phyloP scores from a whole-genome alignment of 2,113 vertebrate genomes.

The Rutilus rutilus region DNA sequence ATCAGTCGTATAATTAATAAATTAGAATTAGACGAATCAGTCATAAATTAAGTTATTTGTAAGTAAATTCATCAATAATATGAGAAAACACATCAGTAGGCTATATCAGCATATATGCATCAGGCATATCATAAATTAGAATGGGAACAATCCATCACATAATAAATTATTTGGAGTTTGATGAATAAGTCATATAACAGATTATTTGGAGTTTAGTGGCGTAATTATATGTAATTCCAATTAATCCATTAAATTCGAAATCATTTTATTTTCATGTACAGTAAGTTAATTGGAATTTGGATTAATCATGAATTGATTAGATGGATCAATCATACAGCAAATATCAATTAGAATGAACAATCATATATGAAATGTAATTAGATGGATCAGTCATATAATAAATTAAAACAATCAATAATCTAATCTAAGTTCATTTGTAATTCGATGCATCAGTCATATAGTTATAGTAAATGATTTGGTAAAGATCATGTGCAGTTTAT shows the following conservation, averaged over 20 bases:
- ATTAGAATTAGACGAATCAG: neutral
- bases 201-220: neutral
- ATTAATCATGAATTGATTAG: neutral
- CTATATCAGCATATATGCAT: neutral
- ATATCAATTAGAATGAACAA: neutral
- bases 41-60: neutral
- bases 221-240: neutral
- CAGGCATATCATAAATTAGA: neutral
- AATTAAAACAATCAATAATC: neutral
- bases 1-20: neutral
- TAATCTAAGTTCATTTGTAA: neutral
- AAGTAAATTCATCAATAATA: too few relatives aligned
- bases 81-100: too few relatives aligned
- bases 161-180: neutral
- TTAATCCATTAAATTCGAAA: neutral
- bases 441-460: neutral
- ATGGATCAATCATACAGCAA: neutral
- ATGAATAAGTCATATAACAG: neutral
- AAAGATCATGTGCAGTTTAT: neutral
- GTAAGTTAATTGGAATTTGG: neutral
- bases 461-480: neutral
- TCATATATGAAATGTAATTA: too few relatives aligned
- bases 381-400: neutral
- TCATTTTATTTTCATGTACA: neutral
- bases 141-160: neutral